Percentiles rank a stretch among this genome's conserved stretches.
Evolutionary conservation across 2,113 vertebrate genomes (phyloP).

Genomic region (Cyrtonyx montezumae): DNA sequence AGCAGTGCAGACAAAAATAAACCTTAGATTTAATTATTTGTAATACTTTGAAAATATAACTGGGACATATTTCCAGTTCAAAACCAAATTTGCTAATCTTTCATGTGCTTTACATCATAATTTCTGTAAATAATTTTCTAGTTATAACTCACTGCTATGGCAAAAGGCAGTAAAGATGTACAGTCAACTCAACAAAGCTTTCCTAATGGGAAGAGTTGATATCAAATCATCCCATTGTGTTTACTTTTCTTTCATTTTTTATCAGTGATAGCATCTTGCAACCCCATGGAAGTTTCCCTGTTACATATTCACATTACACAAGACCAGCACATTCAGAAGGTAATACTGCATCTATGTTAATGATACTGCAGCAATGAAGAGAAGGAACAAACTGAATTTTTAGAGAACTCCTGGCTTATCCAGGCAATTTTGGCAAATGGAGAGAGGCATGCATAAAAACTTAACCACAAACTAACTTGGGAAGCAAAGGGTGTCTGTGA

Average conservation of each 20-base stretch:
- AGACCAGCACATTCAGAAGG: neutral
- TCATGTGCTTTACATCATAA: neutral
- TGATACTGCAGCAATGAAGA: neutral
- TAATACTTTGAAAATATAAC: neutral
- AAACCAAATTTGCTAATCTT: neutral
- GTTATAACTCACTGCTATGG: neutral
- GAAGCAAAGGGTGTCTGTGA: neutral
- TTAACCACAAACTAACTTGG: neutral
- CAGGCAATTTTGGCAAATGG: neutral
- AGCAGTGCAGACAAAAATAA: neutral
- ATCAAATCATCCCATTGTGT: neutral
- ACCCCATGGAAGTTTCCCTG: neutral
- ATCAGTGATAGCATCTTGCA: neutral
- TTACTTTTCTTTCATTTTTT: neutral
- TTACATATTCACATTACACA: neutral
- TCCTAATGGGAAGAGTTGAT: neutral
- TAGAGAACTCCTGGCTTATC: neutral
- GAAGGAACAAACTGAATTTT: neutral
- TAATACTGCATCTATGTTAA: neutral
- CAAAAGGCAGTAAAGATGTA: neutral
- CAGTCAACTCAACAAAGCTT: neutral
- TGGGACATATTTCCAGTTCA: neutral
- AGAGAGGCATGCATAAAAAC: neutral
- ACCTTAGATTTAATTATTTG: neutral
- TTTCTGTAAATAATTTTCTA: neutral